Evolutionary conservation across 92 coral and sea anemone species (phyloP).

Genomic region (Palythoa grandis): DNA sequence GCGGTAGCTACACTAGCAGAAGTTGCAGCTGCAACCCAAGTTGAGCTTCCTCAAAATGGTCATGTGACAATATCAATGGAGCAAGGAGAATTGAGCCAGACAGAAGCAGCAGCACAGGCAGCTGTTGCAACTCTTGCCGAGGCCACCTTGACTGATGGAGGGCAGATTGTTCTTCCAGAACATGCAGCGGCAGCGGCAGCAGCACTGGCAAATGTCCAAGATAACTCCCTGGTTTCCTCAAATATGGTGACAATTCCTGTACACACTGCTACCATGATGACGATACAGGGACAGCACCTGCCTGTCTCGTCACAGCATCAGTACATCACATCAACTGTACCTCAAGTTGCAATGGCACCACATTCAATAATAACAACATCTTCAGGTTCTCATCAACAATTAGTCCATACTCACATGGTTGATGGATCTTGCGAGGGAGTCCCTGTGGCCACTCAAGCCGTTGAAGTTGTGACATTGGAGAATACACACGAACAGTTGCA

Average conservation of each 20-base stretch:
- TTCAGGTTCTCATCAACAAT: conserved; percentile 71
- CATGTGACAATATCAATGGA: conserved; percentile 77
- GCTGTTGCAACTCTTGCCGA: conserved; percentile 99
- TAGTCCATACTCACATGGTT: conserved; percentile 81
- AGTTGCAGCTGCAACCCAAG: conserved; percentile 96
- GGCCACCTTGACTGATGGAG: conserved; percentile 98
- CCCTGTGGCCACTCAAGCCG: conserved; percentile 99
- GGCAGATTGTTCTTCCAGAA: conserved; percentile 98
- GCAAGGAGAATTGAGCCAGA: conserved; percentile 87
- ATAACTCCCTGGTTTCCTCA: conserved; percentile 72
- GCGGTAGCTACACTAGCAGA: conserved; percentile 99
- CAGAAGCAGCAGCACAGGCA: conserved; percentile 98
- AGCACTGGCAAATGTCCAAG: conserved; percentile 87
- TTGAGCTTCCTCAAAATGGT: conserved; percentile 77
- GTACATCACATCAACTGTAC: conserved; percentile 85
- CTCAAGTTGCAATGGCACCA: conserved; percentile 99
- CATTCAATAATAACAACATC: conserved; percentile 88
- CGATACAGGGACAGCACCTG: conserved; percentile 86
- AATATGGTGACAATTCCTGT: conserved; percentile 96
- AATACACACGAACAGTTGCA: conserved; percentile 72
- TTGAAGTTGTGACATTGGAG: conserved; percentile 95
- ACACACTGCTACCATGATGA: conserved; percentile 97
- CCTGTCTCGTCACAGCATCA: conserved; percentile 78
- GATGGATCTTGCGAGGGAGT: conserved; percentile 86
- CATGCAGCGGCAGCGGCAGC: conserved; percentile 97